Base-by-base conservation (phyloP, 92 coral and sea anemone species). In the Meandrina meandrites region DNA sequence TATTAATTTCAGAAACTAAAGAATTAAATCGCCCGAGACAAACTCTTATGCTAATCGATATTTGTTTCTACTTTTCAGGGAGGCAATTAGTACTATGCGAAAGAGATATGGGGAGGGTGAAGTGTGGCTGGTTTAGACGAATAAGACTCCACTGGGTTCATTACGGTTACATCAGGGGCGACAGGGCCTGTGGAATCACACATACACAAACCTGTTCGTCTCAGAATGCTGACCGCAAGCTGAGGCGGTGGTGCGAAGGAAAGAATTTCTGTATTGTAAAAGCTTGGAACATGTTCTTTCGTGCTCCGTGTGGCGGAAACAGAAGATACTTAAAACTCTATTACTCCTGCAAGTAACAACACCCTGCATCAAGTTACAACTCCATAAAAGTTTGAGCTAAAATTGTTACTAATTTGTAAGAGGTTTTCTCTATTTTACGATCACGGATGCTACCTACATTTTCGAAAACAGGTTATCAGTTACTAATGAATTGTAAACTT, bases 101-200 rank as follows among this genome's bases (percentile, higher is more conserved):
- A 67, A 45, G 37, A 4, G 24, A 42, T 19, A 81, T 67, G 28
- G 75, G 57, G 13, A 45, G 4, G 6, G 2, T 81, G 8, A 37
- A 31, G 60, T 81, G 84, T 64, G 42, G 62, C 13, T 36, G 28
- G 36, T 67, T 67, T 22, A 42, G 75, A 45, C 22, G n/a, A 22
- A 66, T 81, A 17, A 30, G 76, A 64, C 42, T 81, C 42, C 58
- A 66, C 24, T 81, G 84, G 84, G 84, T 66, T 4, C 84, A 81
- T 42, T 81, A 81, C 60, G 84, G 84, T 28, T 81, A 81, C 84
- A 64, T 64, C 7, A 45, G 75, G 9, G 84, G 84, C 16, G 84
- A 81, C 58, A 66, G 40, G n/a, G 75, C 60, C 4, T 81, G 84
- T 81, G 84, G 84, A 45, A 81, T 28, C 76, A 66, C 42, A 1